Conservation (phyloP, 2,888 invertebrate species). For the Ephialtes manifestator region DNA sequence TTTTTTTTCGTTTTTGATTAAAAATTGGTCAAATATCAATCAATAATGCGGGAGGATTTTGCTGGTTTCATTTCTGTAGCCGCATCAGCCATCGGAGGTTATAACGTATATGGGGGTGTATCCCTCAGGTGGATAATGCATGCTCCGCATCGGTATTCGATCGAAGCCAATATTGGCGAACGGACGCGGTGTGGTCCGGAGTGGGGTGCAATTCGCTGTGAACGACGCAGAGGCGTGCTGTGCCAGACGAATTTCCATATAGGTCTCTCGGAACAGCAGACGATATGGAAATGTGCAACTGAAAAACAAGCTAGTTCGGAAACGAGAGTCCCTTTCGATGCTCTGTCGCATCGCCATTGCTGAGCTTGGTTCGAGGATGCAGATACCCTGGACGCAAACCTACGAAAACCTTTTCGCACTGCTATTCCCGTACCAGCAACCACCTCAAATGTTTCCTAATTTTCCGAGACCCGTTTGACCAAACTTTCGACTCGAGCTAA, state of each 20-base stretch:
- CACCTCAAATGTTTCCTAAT: conserved; percentile 56
- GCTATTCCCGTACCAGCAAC: conserved; percentile 30
- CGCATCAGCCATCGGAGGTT: neutral
- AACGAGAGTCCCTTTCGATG: conserved; percentile 56
- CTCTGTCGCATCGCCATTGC: conserved; percentile 20
- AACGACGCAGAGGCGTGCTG: conserved; percentile 54
- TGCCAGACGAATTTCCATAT: conserved; percentile 79
- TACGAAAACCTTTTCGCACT: neutral
- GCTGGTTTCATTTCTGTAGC: conserved; percentile 22
- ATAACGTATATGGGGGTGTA: conserved; percentile 26
- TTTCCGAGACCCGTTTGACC: conserved; percentile 34
- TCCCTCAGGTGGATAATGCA: conserved; percentile 79
- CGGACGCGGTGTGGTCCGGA: conserved; percentile 72
- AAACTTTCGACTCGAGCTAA: conserved; percentile 27
- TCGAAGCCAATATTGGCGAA: conserved; percentile 80
- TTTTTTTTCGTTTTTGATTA: neutral
- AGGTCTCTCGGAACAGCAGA: conserved; percentile 74
- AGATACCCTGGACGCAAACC: conserved; percentile 10
- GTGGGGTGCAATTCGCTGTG: conserved; percentile 44
- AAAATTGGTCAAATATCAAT: neutral
- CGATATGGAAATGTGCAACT: conserved; percentile 81
- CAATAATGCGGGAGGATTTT: neutral
- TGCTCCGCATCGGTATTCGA: conserved; percentile 80
- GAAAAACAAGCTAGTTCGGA: conserved; percentile 78
- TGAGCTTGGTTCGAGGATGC: neutral